A percentile compares a stretch with the other conserved stretches of the same genome.
phyloP scores from a whole-genome alignment of 2,113 vertebrate genomes.

The Pseudopodoces humilis region DNA sequence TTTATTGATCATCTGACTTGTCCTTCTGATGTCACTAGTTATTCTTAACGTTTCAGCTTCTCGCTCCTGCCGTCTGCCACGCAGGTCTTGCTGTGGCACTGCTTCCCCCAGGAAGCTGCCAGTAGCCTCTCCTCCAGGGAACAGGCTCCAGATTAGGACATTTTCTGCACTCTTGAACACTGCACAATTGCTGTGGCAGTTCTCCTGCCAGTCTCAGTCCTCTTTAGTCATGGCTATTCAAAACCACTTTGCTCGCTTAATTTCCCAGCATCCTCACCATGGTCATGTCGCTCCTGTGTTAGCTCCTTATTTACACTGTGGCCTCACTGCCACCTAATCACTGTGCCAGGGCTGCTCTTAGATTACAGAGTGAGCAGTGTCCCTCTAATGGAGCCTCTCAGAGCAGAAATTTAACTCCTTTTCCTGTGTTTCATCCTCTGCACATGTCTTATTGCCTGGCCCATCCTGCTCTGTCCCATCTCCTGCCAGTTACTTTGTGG shows the following conservation, averaged over 20 bases:
- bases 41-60: not conserved
- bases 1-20: constrained; percentile 19
- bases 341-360: not conserved
- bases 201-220: not conserved
- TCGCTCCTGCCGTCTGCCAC: fast-evolving
- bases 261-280: not conserved
- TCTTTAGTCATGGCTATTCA: not conserved
- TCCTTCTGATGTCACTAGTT: not conserved
- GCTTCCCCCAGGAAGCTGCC: not conserved
- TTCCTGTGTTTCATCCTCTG: not conserved
- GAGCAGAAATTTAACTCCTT: not conserved
- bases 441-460: not conserved
- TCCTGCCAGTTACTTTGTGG: not conserved
- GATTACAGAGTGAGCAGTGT: not conserved
- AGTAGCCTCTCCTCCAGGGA: not conserved
- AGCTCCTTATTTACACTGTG: not conserved
- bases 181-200: not conserved
- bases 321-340: not conserved
- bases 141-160: not conserved
- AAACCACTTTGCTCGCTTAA: not conserved
- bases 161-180: not conserved
- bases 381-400: not conserved
- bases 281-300: not conserved
- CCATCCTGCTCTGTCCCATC: not conserved
- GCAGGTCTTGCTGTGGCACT: not conserved